Conservation (phyloP, 2,113 vertebrate species). For the Uropsilus gracilis region DNA sequence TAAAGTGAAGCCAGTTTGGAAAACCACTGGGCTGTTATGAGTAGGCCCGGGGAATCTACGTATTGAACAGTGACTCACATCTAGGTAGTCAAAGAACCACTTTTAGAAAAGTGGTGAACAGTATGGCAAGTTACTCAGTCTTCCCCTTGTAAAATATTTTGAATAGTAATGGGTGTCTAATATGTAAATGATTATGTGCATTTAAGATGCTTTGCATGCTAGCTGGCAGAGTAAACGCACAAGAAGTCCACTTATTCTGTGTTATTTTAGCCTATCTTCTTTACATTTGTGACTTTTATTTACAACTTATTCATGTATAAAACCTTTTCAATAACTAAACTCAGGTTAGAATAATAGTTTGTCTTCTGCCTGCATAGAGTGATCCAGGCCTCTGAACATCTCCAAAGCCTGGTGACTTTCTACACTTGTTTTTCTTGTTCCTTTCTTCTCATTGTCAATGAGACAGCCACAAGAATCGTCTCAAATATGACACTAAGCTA, state of each 20-base stretch:
- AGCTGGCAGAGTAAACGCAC: neutral
- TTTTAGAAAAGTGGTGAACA: neutral
- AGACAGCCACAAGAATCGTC: neutral
- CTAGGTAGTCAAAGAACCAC: neutral
- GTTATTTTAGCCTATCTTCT: neutral
- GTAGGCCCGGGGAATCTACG: neutral
- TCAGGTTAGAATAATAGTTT: neutral
- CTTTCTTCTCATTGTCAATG: neutral
- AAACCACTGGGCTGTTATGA: neutral
- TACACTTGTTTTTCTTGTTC: neutral
- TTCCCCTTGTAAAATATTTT: constrained; percentile 12
- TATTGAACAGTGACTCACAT: neutral
- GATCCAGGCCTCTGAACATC: neutral
- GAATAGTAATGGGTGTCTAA: neutral
- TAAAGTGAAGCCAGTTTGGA: neutral
- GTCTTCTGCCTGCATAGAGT: neutral
- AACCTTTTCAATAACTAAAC: neutral
- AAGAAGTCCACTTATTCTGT: neutral
- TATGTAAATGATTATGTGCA: neutral
- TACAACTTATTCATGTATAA: neutral
- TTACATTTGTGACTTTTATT: neutral
- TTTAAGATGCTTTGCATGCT: constrained; percentile 1
- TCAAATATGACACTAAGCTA: neutral
- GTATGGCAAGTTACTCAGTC: neutral
- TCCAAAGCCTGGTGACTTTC: neutral